Evolutionary conservation across 2,797 vertebrate genomes (phyloP), one percentile per base, ranked within the genome.

Genomic region (Trichosurus vulpecula): DNA sequence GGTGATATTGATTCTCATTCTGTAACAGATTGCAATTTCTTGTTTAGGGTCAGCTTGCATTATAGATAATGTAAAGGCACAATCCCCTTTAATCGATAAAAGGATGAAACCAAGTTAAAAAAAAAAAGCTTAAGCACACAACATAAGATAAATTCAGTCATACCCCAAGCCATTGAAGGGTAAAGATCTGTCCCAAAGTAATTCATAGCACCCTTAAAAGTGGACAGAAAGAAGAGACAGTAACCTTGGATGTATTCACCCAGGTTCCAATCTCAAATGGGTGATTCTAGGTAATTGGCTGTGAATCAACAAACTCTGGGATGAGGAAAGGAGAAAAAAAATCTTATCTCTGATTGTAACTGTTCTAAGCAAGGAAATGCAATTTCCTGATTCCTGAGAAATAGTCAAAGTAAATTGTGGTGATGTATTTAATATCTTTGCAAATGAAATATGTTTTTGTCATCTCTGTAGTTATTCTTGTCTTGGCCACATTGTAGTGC

Each of bases 361-460:
- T 89, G 13, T 96, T 97, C 90, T 95, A 87, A 97, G 52, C 41
- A 47, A 94, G 97, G 74, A 52, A 97, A 96, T 93, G 35, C 2
- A 94, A 94, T 97, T 97, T 97, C 95, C 96, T 94, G 92, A 90
- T 97, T 96, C 47, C 13, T 1, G 13, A 97, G 95, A 96, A 54
- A 90, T 61, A 95, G 2, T 54, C 5, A 0, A 2, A 93, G 66
- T 94, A 94, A 97, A 93, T 96, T 95, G 94, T 30, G 47, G 89
- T 61, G 91, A 96, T 0, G 3, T 91, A 57, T 96, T 97, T 96
- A 93, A 96, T 53, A 95, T 91, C 91, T n/a, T 30, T 95, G 30
- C 25, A 96, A 55, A 93, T 90, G 92, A 56, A 93, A 25, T 94
- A 90, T 95, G 91, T 94, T 66, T 98, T 96, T 90, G 93, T n/a